These are phyloP conservation scores for Altica lythri DNA, from an alignment of 2,888 invertebrate genomes.

Conservation along the genomic window DNA sequence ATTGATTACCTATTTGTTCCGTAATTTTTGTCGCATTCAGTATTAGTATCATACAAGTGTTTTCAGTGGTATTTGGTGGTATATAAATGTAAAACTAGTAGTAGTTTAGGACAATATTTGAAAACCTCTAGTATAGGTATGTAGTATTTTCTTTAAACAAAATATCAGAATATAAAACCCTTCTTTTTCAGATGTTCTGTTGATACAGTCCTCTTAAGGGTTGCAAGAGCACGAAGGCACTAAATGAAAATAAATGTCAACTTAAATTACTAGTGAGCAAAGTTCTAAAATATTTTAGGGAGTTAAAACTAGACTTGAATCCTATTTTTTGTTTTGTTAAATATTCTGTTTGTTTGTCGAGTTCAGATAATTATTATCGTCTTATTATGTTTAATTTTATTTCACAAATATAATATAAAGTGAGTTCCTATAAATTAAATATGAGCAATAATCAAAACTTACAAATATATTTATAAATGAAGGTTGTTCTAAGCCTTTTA, in stretches of 20 bases:
- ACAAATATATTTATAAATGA: no score
- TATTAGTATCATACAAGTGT: conserved; percentile 18
- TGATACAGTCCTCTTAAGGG: conserved; percentile 44
- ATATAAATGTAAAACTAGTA: conserved; percentile 26
- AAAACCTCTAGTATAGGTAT: conserved; percentile 41
- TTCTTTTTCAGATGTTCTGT: conserved; percentile 47
- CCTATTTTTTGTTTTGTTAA: no score
- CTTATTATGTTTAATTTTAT: no score
- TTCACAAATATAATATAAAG: no score
- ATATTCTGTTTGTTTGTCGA: no score
- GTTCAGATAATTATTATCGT: no score
- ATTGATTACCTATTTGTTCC: background rate
- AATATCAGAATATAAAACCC: conserved; percentile 45
- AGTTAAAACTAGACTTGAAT: no score
- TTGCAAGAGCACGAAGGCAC: background rate
- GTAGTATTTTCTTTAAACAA: conserved; percentile 40
- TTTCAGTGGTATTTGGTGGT: conserved; percentile 30
- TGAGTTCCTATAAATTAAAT: no score
- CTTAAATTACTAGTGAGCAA: background rate
- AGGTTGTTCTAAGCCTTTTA: no score
- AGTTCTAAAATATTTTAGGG: background rate
- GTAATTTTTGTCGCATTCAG: background rate
- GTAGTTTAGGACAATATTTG: conserved; percentile 31
- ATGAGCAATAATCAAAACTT: no score
- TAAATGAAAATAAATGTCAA: background rate